A percentile compares a stretch with the other conserved stretches of the same genome.
Evolutionary conservation across 2,888 invertebrate genomes (phyloP).

Genomic region (Ormyrus labotus): DNA sequence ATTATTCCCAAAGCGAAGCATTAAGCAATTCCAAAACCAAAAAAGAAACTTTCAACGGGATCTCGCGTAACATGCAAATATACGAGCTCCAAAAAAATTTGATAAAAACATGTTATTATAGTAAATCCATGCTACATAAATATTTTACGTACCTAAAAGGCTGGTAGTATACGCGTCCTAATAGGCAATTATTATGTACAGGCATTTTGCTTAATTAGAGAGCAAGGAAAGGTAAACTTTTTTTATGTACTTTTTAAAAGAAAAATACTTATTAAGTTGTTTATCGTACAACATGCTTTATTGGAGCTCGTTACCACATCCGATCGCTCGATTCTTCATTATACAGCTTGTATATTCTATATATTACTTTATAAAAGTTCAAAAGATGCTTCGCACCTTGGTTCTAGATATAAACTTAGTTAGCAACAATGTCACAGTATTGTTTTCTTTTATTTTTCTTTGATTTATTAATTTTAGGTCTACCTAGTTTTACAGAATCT

Average conservation of each 20-base stretch:
- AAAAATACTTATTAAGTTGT: conserved; percentile 52
- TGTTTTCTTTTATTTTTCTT: conserved; percentile 32
- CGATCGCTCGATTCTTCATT: conserved; percentile 53
- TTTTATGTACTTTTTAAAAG: conserved; percentile 34
- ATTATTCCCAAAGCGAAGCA: conserved; percentile 28
- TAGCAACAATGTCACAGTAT: conserved; percentile 49
- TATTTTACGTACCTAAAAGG: conserved; percentile 49
- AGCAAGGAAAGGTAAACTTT: conserved; percentile 43
- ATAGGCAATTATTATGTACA: conserved; percentile 29
- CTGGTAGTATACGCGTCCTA: conserved; percentile 34
- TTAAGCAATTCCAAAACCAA: conserved; percentile 24
- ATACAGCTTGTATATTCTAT: conserved; percentile 53
- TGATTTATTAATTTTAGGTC: conserved; percentile 26
- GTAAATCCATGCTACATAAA: conserved; percentile 46
- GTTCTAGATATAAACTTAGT: conserved; percentile 50
- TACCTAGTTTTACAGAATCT: conserved; percentile 41
- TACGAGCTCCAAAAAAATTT: conserved; percentile 54
- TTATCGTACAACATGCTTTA: conserved; percentile 59
- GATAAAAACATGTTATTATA: conserved; percentile 27
- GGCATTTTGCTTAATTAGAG: conserved; percentile 31
- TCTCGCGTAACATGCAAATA: conserved; percentile 38
- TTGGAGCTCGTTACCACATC: conserved; percentile 57
- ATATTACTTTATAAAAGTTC: conserved; percentile 57
- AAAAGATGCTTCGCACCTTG: conserved; percentile 51
- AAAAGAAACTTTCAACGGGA: not conserved